Percentiles rank a stretch among this genome's conserved stretches.
These are phyloP conservation scores for Eupithecia abbreviata DNA, from an alignment of 2,888 invertebrate genomes.

Conservation along the genomic window DNA sequence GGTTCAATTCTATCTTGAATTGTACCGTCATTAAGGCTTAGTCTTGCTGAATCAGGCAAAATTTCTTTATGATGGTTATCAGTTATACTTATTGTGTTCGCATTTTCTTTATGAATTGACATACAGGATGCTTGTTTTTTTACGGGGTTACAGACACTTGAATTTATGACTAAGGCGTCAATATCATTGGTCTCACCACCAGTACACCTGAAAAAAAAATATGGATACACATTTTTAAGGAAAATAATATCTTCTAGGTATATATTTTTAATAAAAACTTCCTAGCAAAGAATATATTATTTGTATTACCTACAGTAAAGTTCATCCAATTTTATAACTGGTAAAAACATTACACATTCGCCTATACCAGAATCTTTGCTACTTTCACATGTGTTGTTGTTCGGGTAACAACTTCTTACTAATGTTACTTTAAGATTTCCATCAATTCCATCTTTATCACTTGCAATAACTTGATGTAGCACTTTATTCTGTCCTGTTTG, in stretches of 20 bases:
- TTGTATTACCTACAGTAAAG: conserved; percentile 23
- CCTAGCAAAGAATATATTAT: background rate
- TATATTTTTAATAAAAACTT: background rate
- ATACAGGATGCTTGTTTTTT: conserved; percentile 35
- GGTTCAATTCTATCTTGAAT: background rate
- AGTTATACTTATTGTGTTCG: conserved; percentile 14
- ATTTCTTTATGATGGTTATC: conserved; percentile 12
- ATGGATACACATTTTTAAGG: background rate
- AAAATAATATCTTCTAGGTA: background rate
- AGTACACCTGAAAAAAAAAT: conserved; percentile 22
- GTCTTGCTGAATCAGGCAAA: background rate
- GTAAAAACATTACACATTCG: conserved; percentile 45
- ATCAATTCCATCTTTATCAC: conserved; percentile 41
- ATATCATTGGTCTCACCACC: conserved; percentile 22
- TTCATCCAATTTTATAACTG: conserved; percentile 35
- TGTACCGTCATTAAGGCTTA: background rate
- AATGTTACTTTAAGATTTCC: conserved; percentile 47
- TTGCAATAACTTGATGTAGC: conserved; percentile 41
- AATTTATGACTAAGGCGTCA: background rate
- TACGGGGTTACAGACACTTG: conserved; percentile 18
- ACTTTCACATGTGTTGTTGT: conserved; percentile 3
- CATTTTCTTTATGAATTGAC: conserved; percentile 24
- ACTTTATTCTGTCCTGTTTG: conserved; percentile 42
- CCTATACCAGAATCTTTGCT: background rate
- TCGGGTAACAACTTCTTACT: conserved; percentile 45